Percentiles rank a stretch among this genome's conserved stretches.
Conservation (phyloP, 2,113 vertebrate species). For the Tauraco erythrolophus region DNA sequence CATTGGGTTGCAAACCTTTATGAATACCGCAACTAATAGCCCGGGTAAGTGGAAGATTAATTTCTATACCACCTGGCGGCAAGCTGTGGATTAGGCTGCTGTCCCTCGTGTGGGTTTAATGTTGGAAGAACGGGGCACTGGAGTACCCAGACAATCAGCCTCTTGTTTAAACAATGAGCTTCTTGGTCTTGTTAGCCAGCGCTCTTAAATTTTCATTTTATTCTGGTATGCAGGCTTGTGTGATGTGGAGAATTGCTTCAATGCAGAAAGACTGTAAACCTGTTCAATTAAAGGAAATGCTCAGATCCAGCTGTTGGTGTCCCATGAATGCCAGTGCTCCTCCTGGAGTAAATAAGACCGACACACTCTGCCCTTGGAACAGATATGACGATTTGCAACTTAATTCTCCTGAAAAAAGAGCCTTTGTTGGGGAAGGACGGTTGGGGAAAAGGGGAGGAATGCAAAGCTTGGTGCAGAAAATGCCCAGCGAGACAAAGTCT, state of each 20-base stretch:
- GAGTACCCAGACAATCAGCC: conserved; percentile 74
- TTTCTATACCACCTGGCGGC: conserved; percentile 82
- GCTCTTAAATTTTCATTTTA: conserved; percentile 67
- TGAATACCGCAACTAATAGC: conserved; percentile 69
- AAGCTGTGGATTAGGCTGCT: conserved; percentile 72
- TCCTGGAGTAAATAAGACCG: conserved; percentile 25
- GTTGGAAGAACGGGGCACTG: conserved; percentile 68
- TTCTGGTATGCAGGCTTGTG: conserved; percentile 63
- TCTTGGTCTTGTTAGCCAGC: conserved; percentile 74
- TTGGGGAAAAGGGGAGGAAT: conserved; percentile 31
- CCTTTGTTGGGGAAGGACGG: conserved; percentile 41
- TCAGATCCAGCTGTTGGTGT: conserved; percentile 73
- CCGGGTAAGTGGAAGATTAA: conserved; percentile 80
- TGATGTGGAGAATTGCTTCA: conserved; percentile 70
- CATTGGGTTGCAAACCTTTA: conserved; percentile 70
- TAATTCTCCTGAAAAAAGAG: conserved; percentile 6
- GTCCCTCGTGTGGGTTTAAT: conserved; percentile 68
- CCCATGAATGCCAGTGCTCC: conserved; percentile 53
- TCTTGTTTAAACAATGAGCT: conserved; percentile 72
- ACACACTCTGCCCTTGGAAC: conserved; percentile 38
- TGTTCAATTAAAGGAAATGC: conserved; percentile 76
- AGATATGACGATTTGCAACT: not conserved
- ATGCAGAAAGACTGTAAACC: conserved; percentile 59
- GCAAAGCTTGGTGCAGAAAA: conserved; percentile 17
- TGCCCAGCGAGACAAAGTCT: not conserved